Conservation (phyloP, 37 sponge, comb jelly and placozoan species). For the Beroe ovata region DNA sequence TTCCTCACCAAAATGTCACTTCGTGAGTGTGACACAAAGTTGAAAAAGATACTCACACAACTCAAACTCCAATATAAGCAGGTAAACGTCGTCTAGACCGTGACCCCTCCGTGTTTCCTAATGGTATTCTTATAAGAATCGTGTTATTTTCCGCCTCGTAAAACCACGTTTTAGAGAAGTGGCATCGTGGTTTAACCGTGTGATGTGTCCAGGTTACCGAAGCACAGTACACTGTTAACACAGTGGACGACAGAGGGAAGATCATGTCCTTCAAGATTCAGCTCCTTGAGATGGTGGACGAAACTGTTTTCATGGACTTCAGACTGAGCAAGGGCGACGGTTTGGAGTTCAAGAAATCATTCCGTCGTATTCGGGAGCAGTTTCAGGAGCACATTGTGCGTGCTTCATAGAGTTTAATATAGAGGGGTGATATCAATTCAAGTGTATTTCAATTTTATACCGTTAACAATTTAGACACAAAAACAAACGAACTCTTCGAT, state of each 20-base stretch:
- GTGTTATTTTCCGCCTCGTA: too few relatives aligned
- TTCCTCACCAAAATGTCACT: constrained; percentile 50
- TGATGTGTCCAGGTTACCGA: background rate
- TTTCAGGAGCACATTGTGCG: constrained; percentile 73
- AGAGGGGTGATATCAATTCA: too few relatives aligned
- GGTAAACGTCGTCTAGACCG: too few relatives aligned
- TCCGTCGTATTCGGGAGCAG: constrained; percentile 76
- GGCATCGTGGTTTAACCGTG: too few relatives aligned
- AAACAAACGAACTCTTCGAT: too few relatives aligned
- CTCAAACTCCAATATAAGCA: constrained; percentile 31
- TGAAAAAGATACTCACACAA: background rate
- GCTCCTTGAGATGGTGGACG: constrained; percentile 31
- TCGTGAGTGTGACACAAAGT: background rate
- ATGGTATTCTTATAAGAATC: too few relatives aligned
- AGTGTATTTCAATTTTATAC: too few relatives aligned
- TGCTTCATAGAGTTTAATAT: too few relatives aligned
- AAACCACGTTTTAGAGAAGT: too few relatives aligned
- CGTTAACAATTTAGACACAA: too few relatives aligned
- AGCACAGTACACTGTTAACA: constrained; percentile 46
- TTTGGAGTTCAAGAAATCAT: constrained; percentile 87
- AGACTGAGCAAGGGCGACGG: constrained; percentile 85
- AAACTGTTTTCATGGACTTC: constrained; percentile 37
- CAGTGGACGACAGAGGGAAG: constrained; percentile 2
- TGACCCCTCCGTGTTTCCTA: too few relatives aligned
- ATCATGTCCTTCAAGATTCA: constrained; percentile 56